A percentile compares a stretch with the other conserved stretches of the same genome.
These are phyloP conservation scores for Tamias sibiricus DNA, from an alignment of 2,113 vertebrate species.

Conservation along the genomic window DNA sequence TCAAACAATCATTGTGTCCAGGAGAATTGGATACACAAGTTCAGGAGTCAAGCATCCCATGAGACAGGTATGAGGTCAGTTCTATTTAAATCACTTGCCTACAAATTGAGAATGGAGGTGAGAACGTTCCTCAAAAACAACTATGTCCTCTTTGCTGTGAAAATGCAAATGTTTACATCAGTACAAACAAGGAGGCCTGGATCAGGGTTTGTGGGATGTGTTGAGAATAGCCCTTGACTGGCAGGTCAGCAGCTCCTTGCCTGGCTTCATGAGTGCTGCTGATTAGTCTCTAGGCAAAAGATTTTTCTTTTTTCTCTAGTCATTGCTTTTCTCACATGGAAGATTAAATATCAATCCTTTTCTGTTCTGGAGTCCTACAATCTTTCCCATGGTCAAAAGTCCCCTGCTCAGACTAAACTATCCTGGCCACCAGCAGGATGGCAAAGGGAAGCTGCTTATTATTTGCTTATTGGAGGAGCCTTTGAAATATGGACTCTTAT, in stretches of 20 bases:
- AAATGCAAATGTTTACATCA: not conserved
- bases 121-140: not conserved
- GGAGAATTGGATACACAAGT: not conserved
- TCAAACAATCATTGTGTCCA: not conserved
- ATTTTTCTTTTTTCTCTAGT: not conserved
- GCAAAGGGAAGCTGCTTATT: not conserved
- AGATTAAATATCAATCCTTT: not conserved
- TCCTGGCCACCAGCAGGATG: not conserved
- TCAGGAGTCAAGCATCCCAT: not conserved
- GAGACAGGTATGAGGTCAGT: not conserved
- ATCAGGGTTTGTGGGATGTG: not conserved
- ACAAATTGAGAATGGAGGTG: not conserved
- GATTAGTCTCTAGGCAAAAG: not conserved
- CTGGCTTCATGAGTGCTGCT: not conserved
- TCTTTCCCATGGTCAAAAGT: not conserved
- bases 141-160: not conserved
- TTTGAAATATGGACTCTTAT: not conserved
- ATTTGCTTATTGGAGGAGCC: not conserved
- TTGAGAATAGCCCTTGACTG: not conserved
- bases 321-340: not conserved
- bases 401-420: not conserved
- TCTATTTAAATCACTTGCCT: not conserved
- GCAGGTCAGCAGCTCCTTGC: not conserved
- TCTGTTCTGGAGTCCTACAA: slow-evolving; percentile 33
- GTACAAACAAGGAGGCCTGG: too few species aligned